phyloP scores from a whole-genome alignment of 1,140 invertebrate species.

The Lerema accius region DNA sequence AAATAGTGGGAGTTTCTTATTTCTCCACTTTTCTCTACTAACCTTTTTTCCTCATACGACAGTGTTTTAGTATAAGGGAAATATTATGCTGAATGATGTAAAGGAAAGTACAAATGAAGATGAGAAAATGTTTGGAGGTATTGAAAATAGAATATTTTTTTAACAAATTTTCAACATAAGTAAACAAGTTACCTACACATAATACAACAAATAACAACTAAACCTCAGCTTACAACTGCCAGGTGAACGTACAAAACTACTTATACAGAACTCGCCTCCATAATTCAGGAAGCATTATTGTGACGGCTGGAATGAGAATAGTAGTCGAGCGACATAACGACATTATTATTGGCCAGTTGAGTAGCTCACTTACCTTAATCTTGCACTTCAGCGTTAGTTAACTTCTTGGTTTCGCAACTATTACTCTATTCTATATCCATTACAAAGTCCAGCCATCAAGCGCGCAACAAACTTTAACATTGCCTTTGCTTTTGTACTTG shows the following conservation, averaged over 20 bases:
- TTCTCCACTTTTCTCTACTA: not conserved
- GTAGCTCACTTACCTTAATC: constrained; percentile 46
- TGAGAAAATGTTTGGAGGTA: no score
- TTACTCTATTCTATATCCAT: constrained; percentile 34
- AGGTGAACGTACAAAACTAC: constrained; percentile 12
- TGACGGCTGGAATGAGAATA: constrained; percentile 10
- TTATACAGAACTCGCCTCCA: constrained; percentile 4
- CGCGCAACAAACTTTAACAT: constrained; percentile 18
- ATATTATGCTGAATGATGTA: no score
- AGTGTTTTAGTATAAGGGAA: not conserved
- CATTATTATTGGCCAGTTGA: constrained; percentile 38
- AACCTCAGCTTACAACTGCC: constrained; percentile 4
- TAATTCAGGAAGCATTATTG: constrained; percentile 18
- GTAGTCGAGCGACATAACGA: constrained; percentile 35
- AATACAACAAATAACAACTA: no score
- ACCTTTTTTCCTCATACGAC: not conserved
- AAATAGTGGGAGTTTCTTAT: not conserved
- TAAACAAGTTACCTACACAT: no score
- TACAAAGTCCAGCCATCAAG: constrained; percentile 10
- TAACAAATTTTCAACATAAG: no score
- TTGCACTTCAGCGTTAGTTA: constrained; percentile 46
- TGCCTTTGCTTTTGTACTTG: constrained; percentile 15
- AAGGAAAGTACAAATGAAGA: no score
- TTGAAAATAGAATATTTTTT: no score
- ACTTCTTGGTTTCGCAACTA: constrained; percentile 35